Conservation (phyloP, 2,113 vertebrate genomes). For the Tragelaphus imberbis region DNA sequence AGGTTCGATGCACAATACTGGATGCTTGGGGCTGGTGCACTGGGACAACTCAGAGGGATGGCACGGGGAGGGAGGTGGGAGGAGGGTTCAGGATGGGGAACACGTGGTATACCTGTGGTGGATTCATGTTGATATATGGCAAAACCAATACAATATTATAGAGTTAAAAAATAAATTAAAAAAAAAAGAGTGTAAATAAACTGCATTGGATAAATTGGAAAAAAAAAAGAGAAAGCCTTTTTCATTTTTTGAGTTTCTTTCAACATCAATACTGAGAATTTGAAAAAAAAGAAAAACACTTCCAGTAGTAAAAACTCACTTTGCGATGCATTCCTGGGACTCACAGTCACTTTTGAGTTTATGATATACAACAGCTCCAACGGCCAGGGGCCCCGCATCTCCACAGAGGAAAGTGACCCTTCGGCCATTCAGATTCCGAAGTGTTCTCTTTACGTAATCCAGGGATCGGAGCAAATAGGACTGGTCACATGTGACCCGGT, state of each 20-base stretch:
- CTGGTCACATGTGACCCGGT: constrained; percentile 83
- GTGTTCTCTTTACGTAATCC: constrained; percentile 92
- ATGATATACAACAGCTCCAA: constrained; percentile 93
- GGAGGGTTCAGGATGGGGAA: too few relatives aligned
- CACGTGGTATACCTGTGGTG: too few relatives aligned
- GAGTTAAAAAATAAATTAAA: too few relatives aligned
- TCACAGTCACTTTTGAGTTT: constrained; percentile 86
- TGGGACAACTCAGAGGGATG: too few relatives aligned
- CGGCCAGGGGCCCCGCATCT: constrained; percentile 93
- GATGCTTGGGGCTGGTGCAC: too few relatives aligned
- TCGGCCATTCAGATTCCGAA: constrained; percentile 91
- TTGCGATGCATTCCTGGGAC: constrained; percentile 90
- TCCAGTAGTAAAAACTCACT: constrained; percentile 78
- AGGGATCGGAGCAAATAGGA: constrained; percentile 90
- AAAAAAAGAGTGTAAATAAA: too few relatives aligned
- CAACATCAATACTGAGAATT: not conserved
- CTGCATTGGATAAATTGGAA: too few relatives aligned
- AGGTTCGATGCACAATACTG: too few relatives aligned
- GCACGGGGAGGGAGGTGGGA: too few relatives aligned
- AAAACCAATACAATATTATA: too few relatives aligned
- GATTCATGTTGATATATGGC: too few relatives aligned
- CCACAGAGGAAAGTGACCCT: constrained; percentile 96
- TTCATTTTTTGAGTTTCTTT: not conserved
- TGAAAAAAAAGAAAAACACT: not conserved
- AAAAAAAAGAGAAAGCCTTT: not conserved